Evolutionary conservation across 2,888 invertebrate species (phyloP).

Genomic region (Eupithecia subumbrata): DNA sequence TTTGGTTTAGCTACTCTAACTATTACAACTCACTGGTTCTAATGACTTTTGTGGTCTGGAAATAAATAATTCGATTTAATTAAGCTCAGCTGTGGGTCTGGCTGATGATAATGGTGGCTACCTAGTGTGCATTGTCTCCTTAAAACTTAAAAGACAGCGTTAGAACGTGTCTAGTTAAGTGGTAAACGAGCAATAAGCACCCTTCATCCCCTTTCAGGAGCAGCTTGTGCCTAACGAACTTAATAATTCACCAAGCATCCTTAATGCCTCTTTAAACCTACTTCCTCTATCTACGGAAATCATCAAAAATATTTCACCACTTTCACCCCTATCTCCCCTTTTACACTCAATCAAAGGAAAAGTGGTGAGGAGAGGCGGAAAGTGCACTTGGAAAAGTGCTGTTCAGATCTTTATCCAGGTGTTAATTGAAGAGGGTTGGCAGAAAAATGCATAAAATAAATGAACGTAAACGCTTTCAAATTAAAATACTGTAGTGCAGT

Average conservation of each 20-base stretch:
- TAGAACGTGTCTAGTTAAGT: neutral
- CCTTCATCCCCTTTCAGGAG: neutral
- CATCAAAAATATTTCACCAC: constrained; percentile 45
- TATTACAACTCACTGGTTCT: too few relatives aligned
- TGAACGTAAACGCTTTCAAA: neutral
- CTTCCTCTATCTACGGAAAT: constrained; percentile 40
- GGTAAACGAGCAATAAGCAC: neutral
- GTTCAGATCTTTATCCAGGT: constrained; percentile 30
- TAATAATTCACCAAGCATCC: constrained; percentile 7
- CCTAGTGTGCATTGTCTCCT: neutral
- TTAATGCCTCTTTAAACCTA: neutral
- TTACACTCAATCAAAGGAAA: constrained; percentile 11
- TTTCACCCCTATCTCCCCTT: constrained; percentile 34
- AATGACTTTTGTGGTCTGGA: too few relatives aligned
- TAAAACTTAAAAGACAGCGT: neutral
- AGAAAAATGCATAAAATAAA: neutral
- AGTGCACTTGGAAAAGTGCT: constrained; percentile 23
- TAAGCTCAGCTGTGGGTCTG: too few relatives aligned
- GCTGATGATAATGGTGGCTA: too few relatives aligned
- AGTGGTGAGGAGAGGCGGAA: neutral
- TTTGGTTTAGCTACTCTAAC: too few relatives aligned
- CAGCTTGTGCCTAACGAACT: neutral
- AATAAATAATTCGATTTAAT: too few relatives aligned
- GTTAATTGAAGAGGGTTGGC: constrained; percentile 12
- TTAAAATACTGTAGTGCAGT: neutral